phyloP scores from a whole-genome alignment of 2,797 vertebrate genomes.

The Parambassis ranga region DNA sequence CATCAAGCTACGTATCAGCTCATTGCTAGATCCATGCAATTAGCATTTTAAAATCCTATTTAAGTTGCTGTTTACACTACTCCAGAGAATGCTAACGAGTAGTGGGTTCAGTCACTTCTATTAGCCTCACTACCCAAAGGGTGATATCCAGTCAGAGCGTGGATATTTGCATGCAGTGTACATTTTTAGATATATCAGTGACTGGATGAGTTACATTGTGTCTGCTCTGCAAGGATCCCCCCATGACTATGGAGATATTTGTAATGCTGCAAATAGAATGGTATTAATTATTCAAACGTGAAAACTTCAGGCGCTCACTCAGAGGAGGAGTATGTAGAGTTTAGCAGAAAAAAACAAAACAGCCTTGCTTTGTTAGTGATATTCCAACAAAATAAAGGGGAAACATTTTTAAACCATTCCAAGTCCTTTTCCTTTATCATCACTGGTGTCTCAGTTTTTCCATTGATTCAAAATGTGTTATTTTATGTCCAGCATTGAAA shows the following conservation, averaged over 20 bases:
- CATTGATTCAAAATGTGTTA: too few relatives aligned
- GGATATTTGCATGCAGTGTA: constrained; percentile 3
- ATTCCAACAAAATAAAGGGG: too few relatives aligned
- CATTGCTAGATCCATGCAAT: constrained; percentile 47
- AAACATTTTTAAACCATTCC: too few relatives aligned
- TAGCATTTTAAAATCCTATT: constrained; percentile 52
- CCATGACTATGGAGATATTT: not conserved
- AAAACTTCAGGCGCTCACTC: not conserved
- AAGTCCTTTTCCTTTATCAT: too few relatives aligned
- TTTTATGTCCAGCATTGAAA: too few relatives aligned
- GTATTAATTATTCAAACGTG: not conserved
- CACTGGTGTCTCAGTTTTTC: too few relatives aligned
- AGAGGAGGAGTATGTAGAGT: not conserved
- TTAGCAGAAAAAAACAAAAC: not conserved
- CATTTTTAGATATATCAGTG: constrained; percentile 9
- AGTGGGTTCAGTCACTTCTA: constrained; percentile 36
- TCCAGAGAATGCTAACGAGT: constrained; percentile 39
- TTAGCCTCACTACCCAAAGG: constrained; percentile 14
- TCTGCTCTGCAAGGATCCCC: not conserved
- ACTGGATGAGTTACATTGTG: not conserved
- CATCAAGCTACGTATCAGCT: constrained; percentile 40
- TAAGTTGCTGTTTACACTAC: constrained; percentile 51
- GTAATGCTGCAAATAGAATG: not conserved
- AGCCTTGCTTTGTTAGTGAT: not conserved
- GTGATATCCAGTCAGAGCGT: constrained; percentile 25